Evolutionary conservation across 2,888 invertebrate species (phyloP).

Genomic region (Digitonthophagus gazella): DNA sequence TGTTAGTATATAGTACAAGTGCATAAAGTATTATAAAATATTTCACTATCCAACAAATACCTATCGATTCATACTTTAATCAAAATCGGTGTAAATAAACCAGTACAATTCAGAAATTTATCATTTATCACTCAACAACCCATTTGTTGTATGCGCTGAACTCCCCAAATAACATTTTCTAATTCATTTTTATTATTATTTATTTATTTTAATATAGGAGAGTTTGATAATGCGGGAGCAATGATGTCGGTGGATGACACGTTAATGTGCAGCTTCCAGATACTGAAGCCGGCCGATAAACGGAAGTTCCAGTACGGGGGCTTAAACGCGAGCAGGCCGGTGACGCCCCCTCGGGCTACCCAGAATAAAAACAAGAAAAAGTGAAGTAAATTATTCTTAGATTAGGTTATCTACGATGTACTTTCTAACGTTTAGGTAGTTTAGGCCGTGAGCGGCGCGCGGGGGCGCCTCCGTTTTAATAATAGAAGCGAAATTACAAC

Average conservation of each 20-base stretch:
- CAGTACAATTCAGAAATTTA: no score
- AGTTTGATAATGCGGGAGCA: slow-evolving; percentile 84
- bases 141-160: no score
- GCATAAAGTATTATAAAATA: no score
- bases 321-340: slow-evolving; percentile 91
- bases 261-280: slow-evolving; percentile 99
- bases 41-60: no score
- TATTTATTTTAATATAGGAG: slow-evolving; percentile 42
- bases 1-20: no score
- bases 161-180: no score
- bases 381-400: slow-evolving; percentile 55
- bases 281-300: slow-evolving; percentile 97
- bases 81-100: no score
- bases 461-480: no score
- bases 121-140: no score
- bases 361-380: slow-evolving; percentile 94
- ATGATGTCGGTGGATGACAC: slow-evolving; percentile 99
- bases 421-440: neutral
- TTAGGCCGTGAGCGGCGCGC: no score
- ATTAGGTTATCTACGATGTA: slow-evolving; percentile 19
- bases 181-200: slow-evolving; percentile 16
- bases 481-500: no score
- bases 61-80: no score
- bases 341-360: slow-evolving; percentile 94
- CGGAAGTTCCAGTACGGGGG: slow-evolving; percentile 93